phyloP scores from a whole-genome alignment of 2,113 vertebrate species.

The Sylvicapra grimmia region DNA sequence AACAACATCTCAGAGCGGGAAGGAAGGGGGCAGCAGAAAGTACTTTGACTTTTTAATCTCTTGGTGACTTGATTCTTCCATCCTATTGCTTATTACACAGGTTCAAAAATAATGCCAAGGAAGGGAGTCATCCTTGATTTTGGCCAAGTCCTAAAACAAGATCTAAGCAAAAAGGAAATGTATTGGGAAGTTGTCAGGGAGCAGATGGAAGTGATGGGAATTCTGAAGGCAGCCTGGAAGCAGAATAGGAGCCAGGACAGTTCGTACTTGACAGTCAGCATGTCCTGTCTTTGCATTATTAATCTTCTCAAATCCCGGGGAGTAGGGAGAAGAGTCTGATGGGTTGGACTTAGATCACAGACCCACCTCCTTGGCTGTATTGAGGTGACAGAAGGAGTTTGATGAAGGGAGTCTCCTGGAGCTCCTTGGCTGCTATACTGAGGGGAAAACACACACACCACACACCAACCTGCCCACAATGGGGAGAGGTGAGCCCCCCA shows the following conservation, averaged over 20 bases:
- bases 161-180: background rate
- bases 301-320: background rate
- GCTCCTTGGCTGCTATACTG: background rate
- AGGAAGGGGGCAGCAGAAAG: background rate
- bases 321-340: background rate
- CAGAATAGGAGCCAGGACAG: background rate
- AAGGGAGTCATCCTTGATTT: background rate
- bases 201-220: background rate
- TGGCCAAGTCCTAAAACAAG: background rate
- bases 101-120: conserved; percentile 5
- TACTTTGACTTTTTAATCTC: background rate
- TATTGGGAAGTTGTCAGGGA: background rate
- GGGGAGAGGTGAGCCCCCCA: background rate
- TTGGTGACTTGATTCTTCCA: background rate
- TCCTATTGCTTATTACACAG: background rate
- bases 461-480: background rate
- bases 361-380: background rate
- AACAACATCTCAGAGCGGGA: background rate
- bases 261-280: background rate
- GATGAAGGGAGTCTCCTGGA: background rate
- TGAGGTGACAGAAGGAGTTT: background rate
- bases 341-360: background rate
- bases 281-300: background rate
- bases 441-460: background rate
- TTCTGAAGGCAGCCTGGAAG: background rate